Evolutionary conservation across 1,140 invertebrate genomes (phyloP), one percentile per base, ranked within the genome.

Genomic region (Papilio glaucus): DNA sequence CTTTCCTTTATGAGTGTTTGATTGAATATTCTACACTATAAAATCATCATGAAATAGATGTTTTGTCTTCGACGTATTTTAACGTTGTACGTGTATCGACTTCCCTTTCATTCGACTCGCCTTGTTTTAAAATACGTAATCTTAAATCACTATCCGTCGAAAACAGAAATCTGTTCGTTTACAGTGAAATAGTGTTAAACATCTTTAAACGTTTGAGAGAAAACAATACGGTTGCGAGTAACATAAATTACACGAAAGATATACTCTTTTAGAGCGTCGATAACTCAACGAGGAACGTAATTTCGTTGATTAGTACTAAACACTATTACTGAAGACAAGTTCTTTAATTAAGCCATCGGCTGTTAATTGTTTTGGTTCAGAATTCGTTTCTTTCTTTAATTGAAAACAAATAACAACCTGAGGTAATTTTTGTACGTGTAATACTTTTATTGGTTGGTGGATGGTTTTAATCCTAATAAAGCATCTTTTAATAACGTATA

Each of bases 161-260:
- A 62, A 62, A 37, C 29, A 38, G 61, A 62, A 62, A 62, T 62
- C 61, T 15, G 13, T 62, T 37, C 29, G 33, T 33, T 18, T 33
- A 15, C 6, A 9, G 61, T 37, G 15, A 37, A 62, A 37, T 18
- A n/a, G 61, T 37, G 29, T 62, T 33, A 15, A 62, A 29, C 61
- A 37, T 62, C 13, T 62, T 49, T 49, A 29, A 61, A 62, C 60
- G 60, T 33, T 62, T 37, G 24, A 61, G 24, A 29, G 24, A 61
- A 61, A 49, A 49, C 45, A 49, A 49, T 49, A 49, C 45, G 15
- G 45, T 2, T 18, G 45, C 45, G 45, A 61, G 57, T 61, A 62
- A 62, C 61, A 62, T 62, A 62, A 62, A 62, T 62, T 62, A 62
- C 6, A 33, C n/a, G 33, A 62, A 62, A 62, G 29, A 62, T 49